These are phyloP conservation scores for Sarcophaga subvicina DNA, from an alignment of 2,888 invertebrate genomes.

Conservation along the genomic window DNA sequence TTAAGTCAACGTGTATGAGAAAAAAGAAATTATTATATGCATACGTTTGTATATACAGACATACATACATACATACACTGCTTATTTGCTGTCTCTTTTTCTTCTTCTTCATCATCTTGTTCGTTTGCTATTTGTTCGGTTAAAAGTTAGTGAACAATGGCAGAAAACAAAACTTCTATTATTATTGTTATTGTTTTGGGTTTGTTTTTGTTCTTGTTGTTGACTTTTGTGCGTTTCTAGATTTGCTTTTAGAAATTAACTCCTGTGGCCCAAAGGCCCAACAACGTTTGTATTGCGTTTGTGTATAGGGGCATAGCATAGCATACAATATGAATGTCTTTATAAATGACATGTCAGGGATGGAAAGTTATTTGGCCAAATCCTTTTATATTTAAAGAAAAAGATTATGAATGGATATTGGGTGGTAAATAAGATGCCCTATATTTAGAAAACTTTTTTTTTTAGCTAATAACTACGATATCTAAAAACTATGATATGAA, in stretches of 20 bases:
- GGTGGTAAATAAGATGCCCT: background rate
- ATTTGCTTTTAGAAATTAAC: conserved; percentile 59
- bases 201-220: conserved; percentile 28
- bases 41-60: background rate
- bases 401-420: background rate
- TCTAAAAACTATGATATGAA: too few species aligned
- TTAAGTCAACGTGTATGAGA: background rate
- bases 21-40: conserved; percentile 23
- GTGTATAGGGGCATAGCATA: conserved; percentile 23
- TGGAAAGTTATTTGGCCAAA: background rate
- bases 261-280: conserved; percentile 43
- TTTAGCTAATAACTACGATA: too few species aligned
- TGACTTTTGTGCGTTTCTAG: conserved; percentile 56
- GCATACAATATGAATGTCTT: conserved; percentile 9
- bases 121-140: conserved; percentile 19
- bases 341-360: background rate
- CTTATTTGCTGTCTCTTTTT: background rate
- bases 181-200: conserved; percentile 35
- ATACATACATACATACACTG: background rate
- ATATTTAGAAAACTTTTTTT: background rate
- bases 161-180: conserved; percentile 51
- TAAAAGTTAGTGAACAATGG: conserved; percentile 44
- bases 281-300: conserved; percentile 26
- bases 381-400: background rate
- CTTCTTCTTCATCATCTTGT: background rate